A percentile compares a stretch with the other conserved stretches of the same genome.
Conservation (phyloP, 2,113 vertebrate genomes). For the Alouatta palliata region DNA sequence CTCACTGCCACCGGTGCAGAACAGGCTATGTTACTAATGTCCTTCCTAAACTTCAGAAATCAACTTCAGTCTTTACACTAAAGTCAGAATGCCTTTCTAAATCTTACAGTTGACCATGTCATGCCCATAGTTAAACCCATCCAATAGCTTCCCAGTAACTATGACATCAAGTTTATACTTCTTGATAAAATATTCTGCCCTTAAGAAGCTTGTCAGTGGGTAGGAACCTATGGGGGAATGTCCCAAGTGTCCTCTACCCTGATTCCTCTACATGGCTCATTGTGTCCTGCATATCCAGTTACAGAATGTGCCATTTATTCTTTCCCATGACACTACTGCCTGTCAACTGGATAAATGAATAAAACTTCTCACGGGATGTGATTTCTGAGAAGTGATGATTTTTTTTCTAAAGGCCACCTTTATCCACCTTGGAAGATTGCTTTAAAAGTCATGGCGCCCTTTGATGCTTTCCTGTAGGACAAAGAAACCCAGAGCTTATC, state of each 20-base stretch:
- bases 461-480: constrained; percentile 63
- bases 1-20: background rate
- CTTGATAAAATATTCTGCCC: background rate
- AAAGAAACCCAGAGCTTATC: constrained; percentile 69
- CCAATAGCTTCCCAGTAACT: background rate
- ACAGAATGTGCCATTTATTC: constrained; percentile 29
- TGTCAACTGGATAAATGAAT: constrained; percentile 52
- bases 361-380: constrained; percentile 54
- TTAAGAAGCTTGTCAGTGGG: constrained; percentile 26
- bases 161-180: constrained; percentile 1
- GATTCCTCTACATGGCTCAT: background rate
- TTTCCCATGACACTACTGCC: constrained; percentile 15
- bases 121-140: background rate
- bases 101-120: background rate
- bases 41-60: background rate
- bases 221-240: background rate
- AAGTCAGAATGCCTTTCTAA: background rate
- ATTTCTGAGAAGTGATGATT: constrained; percentile 52
- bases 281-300: background rate
- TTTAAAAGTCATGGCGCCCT: constrained; percentile 74
- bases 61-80: constrained; percentile 37
- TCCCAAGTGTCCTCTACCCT: background rate
- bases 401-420: constrained; percentile 59
- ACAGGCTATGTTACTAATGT: background rate
- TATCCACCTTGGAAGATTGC: constrained; percentile 58